These are phyloP conservation scores for Saturnia pavonia DNA, from an alignment of 2,888 invertebrate genomes.

Conservation along the genomic window DNA sequence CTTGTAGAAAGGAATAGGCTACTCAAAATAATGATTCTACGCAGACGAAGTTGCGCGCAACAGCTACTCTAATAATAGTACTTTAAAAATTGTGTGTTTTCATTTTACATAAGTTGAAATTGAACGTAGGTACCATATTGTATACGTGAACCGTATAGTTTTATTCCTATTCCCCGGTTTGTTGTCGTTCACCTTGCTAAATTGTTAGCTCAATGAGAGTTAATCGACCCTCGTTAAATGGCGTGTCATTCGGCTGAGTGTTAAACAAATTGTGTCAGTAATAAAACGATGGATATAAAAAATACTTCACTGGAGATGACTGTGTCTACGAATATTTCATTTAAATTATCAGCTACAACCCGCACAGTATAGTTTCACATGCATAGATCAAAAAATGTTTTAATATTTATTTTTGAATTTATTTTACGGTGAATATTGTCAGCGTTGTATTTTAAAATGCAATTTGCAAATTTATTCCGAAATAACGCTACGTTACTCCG, in stretches of 20 bases:
- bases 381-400: background rate
- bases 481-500: too few relatives aligned
- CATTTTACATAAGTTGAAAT: background rate
- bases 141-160: background rate
- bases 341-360: background rate
- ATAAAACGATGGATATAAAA: conserved; percentile 3
- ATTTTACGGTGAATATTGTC: too few relatives aligned
- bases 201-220: conserved; percentile 14
- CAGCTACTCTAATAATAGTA: too few relatives aligned
- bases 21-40: too few relatives aligned
- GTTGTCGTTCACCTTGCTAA: conserved; percentile 16
- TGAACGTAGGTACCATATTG: background rate
- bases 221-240: conserved; percentile 9
- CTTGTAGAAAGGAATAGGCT: too few relatives aligned
- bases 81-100: too few relatives aligned
- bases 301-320: background rate
- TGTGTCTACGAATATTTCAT: too few relatives aligned
- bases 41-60: too few relatives aligned
- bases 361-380: background rate
- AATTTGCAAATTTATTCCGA: too few relatives aligned
- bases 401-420: background rate
- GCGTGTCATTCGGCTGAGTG: background rate
- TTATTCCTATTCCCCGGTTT: conserved; percentile 9
- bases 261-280: conserved; percentile 14
- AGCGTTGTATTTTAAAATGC: too few relatives aligned